Conservation (phyloP, 2,113 vertebrate species). For the Anoura caudifer region DNA sequence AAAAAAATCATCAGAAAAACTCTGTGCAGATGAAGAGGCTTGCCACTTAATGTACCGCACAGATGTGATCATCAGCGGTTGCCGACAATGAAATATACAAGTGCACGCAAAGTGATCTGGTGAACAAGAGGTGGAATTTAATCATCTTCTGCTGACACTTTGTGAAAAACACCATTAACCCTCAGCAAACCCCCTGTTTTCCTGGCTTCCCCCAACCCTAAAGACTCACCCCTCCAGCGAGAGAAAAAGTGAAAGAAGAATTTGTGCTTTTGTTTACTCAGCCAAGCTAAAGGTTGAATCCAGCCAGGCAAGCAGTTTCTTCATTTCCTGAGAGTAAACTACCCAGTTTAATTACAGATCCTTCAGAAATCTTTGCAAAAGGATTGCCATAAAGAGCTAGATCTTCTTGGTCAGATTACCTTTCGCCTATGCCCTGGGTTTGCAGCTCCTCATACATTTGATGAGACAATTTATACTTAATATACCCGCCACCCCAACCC, state of each 20-base stretch:
- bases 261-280: conserved; percentile 85
- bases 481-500: conserved; percentile 61
- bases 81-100: conserved; percentile 83
- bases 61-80: conserved; percentile 83
- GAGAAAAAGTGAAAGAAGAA: conserved; percentile 79
- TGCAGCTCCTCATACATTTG: conserved; percentile 82
- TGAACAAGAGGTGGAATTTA: conserved; percentile 83
- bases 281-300: conserved; percentile 85
- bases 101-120: conserved; percentile 82
- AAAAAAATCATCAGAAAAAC: conserved; percentile 86
- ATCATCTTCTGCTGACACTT: conserved; percentile 84
- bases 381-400: conserved; percentile 79
- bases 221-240: conserved; percentile 46
- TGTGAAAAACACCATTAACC: conserved; percentile 85
- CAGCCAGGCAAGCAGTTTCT: conserved; percentile 85
- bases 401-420: conserved; percentile 78
- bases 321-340: conserved; percentile 87
- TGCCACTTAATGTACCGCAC: conserved; percentile 84
- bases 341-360: conserved; percentile 87
- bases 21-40: conserved; percentile 83
- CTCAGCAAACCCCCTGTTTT: conserved; percentile 81
- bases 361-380: conserved; percentile 85
- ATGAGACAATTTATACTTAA: conserved; percentile 74
- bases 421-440: conserved; percentile 76
- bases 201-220: conserved; percentile 54